phyloP scores from a whole-genome alignment of 2,797 vertebrate species.

The Amblyraja radiata region DNA sequence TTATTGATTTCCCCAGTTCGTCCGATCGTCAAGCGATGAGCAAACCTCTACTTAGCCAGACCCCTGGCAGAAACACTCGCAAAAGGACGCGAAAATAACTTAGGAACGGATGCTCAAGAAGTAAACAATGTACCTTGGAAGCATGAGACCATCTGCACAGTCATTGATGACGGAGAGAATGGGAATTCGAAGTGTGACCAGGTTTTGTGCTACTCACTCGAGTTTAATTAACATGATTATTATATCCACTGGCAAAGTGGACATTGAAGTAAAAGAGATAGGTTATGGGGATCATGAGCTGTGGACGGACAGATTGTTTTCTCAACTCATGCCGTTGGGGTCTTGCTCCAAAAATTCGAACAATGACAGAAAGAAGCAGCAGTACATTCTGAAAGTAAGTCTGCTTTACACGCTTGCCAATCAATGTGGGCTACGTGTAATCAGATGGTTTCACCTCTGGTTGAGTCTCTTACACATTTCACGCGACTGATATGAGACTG shows the following conservation, averaged over 20 bases:
- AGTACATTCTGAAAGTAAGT: slow-evolving; percentile 9
- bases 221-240: slow-evolving; percentile 28
- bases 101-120: not conserved
- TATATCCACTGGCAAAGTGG: not conserved
- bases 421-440: slow-evolving; percentile 13
- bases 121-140: not conserved
- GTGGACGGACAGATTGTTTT: not conserved
- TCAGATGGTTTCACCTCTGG: slow-evolving; percentile 26
- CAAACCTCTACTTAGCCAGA: not conserved
- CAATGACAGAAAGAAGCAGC: not conserved
- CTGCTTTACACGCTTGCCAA: slow-evolving; percentile 27
- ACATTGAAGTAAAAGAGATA: slow-evolving; percentile 2
- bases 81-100: slow-evolving; percentile 10
- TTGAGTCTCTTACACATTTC: slow-evolving; percentile 1
- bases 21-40: not conserved
- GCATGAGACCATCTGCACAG: not conserved
- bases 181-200: slow-evolving; percentile 24
- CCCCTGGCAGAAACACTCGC: not conserved
- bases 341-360: slow-evolving; percentile 7
- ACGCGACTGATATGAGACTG: not conserved
- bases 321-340: slow-evolving; percentile 1
- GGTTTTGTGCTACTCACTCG: slow-evolving; percentile 17
- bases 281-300: slow-evolving; percentile 7
- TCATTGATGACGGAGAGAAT: not conserved
- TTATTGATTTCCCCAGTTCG: not conserved